Evolutionary conservation across 2,888 invertebrate species (phyloP), one percentile per base, ranked within the genome.

Genomic region (Petrophora chlorosata): DNA sequence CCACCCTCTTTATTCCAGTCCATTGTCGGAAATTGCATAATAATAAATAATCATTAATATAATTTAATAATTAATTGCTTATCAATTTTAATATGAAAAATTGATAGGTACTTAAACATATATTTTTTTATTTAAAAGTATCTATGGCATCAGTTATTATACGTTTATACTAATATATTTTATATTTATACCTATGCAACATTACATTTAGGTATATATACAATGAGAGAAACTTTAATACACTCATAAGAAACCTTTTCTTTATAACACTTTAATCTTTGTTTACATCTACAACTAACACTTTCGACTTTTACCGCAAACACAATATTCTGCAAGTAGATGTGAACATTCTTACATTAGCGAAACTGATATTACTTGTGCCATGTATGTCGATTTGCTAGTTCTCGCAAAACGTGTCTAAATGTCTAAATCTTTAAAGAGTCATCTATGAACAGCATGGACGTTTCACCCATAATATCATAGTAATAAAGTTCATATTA

Each of bases 391-490:
- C n/a, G 53, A 55, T 45, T 41, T 53, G 43, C 35, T 47, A 54
- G 32, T 39, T 45, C 53, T 47, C 57, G 51, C 50, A 42, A 59
- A 68, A 70, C 70, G 16, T 53, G 70, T 72, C 63, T 65, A 54
- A 63, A 45, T 32, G 12, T 34, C 46, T 48, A 39, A 58, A 56
- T 62, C 61, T 58, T 70, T 65, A 62, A 63, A 63, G 65, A 62
- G 64, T 66, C 68, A 63, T 67, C 67, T 70, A 59, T 55, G 54
- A 50, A n/a, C 22, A 13, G n/a, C 1, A 1, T 34, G 19, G 3
- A 1, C 1, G 14, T 9, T 14, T 25, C 1, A n/a, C 19, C 22
- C 12, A 10, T 30, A 40, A 15, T 0, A 1, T 5, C 4, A 40
- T 10, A 3, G 9, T 3, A 22, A 0, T 22, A 40, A 40, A 15